Base-by-base conservation (phyloP, 2,797 vertebrate species). In the Acomys russatus region DNA sequence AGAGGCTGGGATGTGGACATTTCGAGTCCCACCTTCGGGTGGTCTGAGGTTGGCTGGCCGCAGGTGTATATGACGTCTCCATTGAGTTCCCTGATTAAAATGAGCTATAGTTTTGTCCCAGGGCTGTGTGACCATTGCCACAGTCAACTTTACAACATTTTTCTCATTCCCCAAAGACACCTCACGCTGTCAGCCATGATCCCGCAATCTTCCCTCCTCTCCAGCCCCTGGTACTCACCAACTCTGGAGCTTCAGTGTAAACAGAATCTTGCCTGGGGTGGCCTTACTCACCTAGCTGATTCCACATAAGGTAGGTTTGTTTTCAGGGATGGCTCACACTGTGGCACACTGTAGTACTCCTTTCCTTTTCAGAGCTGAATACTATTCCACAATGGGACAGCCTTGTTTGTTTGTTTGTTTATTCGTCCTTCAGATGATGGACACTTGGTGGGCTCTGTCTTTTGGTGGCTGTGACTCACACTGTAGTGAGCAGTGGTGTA, bases 251-350 rank as follows among this genome's bases (percentile, higher is more conserved):
- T 59, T 35, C 35, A 12, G 0, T 38, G 20, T 33, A 51, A 91
- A 30, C 6, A 22, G 44, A 88, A n/a, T 35, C 63, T 2, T 15
- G 5, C 2, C 3, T 10, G 8, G 20, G 7, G 38, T 20, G 71
- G 12, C 30, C 12, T 35, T 85, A 23, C 33, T 15, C 23, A 28
- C 9, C 64, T 74, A 23, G 38, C 9, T 44, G 18, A 33, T 30
- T 14, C 38, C 22, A 18, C 6, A 17, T 15, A 10, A n/a, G 3
- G 0, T 30, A 12, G 7, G 30, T 64, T 30, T 64, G 0, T 20
- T 14, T 10, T 25, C 78, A 25, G 66, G 23, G 8, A 56, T 8
- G 5, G 59, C 35, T n/a, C n/a, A n/a, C n/a, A n/a, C n/a, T n/a
- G n/a, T n/a, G n/a, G n/a, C n/a, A n/a, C n/a, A n/a, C n/a, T 20